A percentile compares a stretch with the other conserved stretches of the same genome.
phyloP scores from a whole-genome alignment of 2,888 invertebrate genomes.

The Meteorus cinctellus region DNA sequence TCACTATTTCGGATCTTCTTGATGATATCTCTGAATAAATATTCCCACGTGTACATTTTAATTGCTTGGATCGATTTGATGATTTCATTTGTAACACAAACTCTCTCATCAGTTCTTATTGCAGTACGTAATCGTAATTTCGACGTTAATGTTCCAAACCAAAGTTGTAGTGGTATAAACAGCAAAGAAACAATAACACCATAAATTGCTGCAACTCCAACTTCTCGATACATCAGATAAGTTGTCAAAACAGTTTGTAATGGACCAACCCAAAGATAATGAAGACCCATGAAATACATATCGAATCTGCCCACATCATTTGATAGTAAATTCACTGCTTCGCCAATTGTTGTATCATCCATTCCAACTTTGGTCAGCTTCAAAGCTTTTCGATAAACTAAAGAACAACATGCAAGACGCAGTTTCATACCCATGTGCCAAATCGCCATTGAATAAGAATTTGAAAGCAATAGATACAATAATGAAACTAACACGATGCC shows the following conservation, averaged over 20 bases:
- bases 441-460: conserved; percentile 91
- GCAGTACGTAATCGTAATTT: conserved; percentile 86
- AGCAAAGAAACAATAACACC: conserved; percentile 82
- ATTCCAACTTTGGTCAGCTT: conserved; percentile 86
- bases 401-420: conserved; percentile 85
- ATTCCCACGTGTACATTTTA: conserved; percentile 95
- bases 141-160: conserved; percentile 84
- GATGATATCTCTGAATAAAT: conserved; percentile 85
- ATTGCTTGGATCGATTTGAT: conserved; percentile 91
- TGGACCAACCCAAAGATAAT: conserved; percentile 94
- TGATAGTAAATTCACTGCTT: conserved; percentile 92
- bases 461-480: conserved; percentile 85
- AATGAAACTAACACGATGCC: conserved; percentile 84
- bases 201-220: conserved; percentile 81
- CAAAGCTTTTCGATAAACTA: conserved; percentile 88
- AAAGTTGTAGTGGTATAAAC: conserved; percentile 84
- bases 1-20: conserved; percentile 82
- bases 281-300: conserved; percentile 89
- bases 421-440: conserved; percentile 89
- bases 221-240: conserved; percentile 83
- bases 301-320: conserved; percentile 97
- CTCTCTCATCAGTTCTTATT: conserved; percentile 90
- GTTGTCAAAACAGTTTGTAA: conserved; percentile 87
- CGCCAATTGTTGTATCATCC: conserved; percentile 86
- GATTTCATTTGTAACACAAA: conserved; percentile 93